These are phyloP conservation scores for Sylvilagus bachmani DNA, from an alignment of 2,113 vertebrate species.

Conservation along the genomic window DNA sequence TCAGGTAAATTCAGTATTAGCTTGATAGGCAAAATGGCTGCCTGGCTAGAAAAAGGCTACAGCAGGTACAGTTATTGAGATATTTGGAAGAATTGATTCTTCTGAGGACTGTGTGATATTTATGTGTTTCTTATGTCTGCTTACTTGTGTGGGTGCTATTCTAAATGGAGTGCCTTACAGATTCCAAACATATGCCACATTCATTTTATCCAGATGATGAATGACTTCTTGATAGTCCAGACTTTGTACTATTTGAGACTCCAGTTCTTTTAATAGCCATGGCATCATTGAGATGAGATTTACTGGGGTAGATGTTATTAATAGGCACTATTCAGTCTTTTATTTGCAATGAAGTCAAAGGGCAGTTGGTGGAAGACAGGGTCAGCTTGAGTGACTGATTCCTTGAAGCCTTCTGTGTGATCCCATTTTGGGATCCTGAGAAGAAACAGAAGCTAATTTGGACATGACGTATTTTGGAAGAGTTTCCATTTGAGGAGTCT, in stretches of 20 bases:
- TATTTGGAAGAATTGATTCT: conserved; percentile 53
- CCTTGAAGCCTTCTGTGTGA: conserved; percentile 67
- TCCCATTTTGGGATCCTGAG: conserved; percentile 59
- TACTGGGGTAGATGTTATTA: conserved; percentile 69
- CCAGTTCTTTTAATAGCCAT: conserved; percentile 73
- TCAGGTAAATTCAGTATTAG: conserved; percentile 39
- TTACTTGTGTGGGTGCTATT: conserved; percentile 41
- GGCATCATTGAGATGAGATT: conserved; percentile 62
- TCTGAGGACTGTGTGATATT: conserved; percentile 41
- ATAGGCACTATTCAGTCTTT: conserved; percentile 72
- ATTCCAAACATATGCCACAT: conserved; percentile 70
- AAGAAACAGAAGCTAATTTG: conserved; percentile 58
- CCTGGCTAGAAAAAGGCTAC: not conserved
- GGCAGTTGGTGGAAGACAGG: not conserved
- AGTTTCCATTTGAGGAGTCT: conserved; percentile 66
- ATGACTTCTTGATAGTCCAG: conserved; percentile 71
- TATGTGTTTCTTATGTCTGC: conserved; percentile 33
- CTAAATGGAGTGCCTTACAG: conserved; percentile 52
- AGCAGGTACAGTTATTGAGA: conserved; percentile 34
- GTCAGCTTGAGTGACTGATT: conserved; percentile 73
- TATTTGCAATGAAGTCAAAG: conserved; percentile 67
- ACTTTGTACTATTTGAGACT: conserved; percentile 70
- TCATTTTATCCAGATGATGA: conserved; percentile 73
- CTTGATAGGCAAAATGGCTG: conserved; percentile 20
- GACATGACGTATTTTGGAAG: conserved; percentile 62